These are phyloP conservation scores for Zingel zingel DNA, from an alignment of 2,113 vertebrate species.

Conservation along the genomic window DNA sequence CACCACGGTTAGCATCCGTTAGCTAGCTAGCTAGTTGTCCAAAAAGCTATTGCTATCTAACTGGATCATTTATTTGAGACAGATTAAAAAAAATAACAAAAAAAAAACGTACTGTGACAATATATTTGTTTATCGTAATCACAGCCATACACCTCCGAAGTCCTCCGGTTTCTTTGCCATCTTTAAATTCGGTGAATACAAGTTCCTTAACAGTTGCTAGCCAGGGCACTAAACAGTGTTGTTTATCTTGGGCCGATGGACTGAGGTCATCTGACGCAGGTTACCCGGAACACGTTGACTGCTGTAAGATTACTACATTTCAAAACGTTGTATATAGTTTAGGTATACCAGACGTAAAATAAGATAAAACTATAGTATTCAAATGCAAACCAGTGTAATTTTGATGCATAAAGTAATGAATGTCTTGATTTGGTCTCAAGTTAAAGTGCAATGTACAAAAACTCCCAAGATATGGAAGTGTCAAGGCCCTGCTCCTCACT, in stretches of 20 bases:
- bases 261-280: conserved; percentile 51
- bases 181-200: conserved; percentile 1
- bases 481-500: too few species aligned
- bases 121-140: not conserved
- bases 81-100: too few species aligned
- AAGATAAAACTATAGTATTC: not conserved
- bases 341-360: not conserved
- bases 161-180: conserved; percentile 63
- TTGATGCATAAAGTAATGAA: not conserved
- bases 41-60: conserved; percentile 24
- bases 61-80: too few species aligned
- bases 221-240: conserved; percentile 9
- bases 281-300: conserved; percentile 73
- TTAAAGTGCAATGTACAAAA: too few species aligned
- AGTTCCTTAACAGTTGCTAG: not conserved
- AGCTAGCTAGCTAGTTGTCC: too few species aligned
- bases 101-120: conserved; percentile 44
- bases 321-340: too few species aligned
- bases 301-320: not conserved
- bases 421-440: too few species aligned
- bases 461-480: too few species aligned
- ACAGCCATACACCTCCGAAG: conserved; percentile 30
- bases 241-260: conserved; percentile 66
- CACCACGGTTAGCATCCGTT: not conserved
- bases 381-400: not conserved